Conservation (phyloP, 2,888 invertebrate genomes). For the Encarsia formosa region DNA sequence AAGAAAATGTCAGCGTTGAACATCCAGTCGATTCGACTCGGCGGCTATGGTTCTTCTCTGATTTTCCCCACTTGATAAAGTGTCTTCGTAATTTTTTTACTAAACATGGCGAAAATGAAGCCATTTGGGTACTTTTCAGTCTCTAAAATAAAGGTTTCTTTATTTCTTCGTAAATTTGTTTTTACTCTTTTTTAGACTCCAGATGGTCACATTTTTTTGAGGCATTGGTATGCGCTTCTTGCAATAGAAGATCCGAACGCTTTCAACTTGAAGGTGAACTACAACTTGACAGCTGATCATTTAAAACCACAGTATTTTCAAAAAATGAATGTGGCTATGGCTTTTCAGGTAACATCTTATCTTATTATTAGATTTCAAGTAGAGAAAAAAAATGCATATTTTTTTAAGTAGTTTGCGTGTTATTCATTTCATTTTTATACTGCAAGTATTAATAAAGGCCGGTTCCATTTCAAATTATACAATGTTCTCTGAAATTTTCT, state of each 20-base stretch:
- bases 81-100: slow-evolving; percentile 11
- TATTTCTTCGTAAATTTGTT: background rate
- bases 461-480: too few species aligned
- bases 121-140: background rate
- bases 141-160: background rate
- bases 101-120: background rate
- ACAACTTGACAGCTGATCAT: slow-evolving; percentile 13
- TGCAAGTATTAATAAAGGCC: too few species aligned
- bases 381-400: too few species aligned
- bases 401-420: too few species aligned
- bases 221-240: background rate
- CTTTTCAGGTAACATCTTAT: slow-evolving; percentile 9
- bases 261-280: slow-evolving; percentile 8
- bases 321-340: slow-evolving; percentile 24
- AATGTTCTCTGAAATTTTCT: too few species aligned
- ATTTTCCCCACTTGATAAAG: slow-evolving; percentile 21
- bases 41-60: slow-evolving; percentile 17
- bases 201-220: background rate
- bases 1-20: slow-evolving; percentile 2
- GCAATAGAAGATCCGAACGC: background rate
- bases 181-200: background rate
- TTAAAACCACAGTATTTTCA: slow-evolving; percentile 13
- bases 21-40: slow-evolving; percentile 9
- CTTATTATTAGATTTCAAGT: too few species aligned
- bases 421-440: too few species aligned